A percentile compares a stretch with the other conserved stretches of the same genome.
phyloP scores from a whole-genome alignment of 2,888 invertebrate genomes.

The Chymomyza caudatula region DNA sequence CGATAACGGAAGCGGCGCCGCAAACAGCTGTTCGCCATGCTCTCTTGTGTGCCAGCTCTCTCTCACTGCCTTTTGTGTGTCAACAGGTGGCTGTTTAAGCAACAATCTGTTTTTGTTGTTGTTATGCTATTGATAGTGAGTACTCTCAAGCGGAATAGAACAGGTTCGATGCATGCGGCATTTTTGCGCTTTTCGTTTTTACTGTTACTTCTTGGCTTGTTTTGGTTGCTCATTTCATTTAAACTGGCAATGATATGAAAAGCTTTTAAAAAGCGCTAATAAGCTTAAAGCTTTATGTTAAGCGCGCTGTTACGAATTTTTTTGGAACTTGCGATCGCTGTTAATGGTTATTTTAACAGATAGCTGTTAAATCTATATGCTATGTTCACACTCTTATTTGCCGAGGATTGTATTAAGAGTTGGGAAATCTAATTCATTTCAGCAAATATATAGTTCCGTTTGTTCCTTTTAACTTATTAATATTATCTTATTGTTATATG shows the following conservation, averaged over 20 bases:
- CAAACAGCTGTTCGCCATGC: slow-evolving; percentile 7
- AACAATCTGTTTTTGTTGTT: neutral
- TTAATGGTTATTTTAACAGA: too few species aligned
- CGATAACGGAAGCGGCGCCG: slow-evolving; percentile 23
- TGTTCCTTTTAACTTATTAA: too few species aligned
- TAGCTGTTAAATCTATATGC: too few species aligned
- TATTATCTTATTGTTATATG: too few species aligned
- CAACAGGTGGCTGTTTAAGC: neutral
- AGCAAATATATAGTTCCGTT: too few species aligned
- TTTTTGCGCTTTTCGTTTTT: neutral
- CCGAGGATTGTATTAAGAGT: too few species aligned
- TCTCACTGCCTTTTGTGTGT: neutral
- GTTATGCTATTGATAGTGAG: too few species aligned
- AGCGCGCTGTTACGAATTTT: too few species aligned
- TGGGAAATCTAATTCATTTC: too few species aligned
- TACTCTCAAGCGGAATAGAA: neutral
- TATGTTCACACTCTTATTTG: too few species aligned
- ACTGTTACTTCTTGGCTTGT: slow-evolving; percentile 15
- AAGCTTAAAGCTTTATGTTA: neutral
- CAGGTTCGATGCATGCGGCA: neutral
- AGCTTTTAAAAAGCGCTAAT: neutral
- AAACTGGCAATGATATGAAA: slow-evolving; percentile 15
- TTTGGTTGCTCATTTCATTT: neutral
- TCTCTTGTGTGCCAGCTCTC: neutral
- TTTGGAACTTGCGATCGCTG: too few species aligned